These are phyloP conservation scores for Periphyllus acericola DNA, from an alignment of 2,888 invertebrate genomes.

Conservation along the genomic window DNA sequence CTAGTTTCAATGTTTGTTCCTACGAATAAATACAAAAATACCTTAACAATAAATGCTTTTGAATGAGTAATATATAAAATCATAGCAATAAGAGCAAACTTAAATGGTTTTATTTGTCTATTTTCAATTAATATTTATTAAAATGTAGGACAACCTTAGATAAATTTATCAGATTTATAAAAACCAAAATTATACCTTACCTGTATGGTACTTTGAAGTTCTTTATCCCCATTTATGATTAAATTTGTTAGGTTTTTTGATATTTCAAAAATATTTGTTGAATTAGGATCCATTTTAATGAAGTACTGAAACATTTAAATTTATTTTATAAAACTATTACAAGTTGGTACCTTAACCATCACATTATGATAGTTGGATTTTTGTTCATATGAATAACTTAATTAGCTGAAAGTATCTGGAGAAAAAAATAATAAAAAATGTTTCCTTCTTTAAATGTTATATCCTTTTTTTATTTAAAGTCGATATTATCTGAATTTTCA, in stretches of 20 bases:
- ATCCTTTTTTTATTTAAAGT: too few species aligned
- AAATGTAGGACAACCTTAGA: too few species aligned
- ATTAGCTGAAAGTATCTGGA: too few species aligned
- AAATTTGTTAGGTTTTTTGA: not conserved
- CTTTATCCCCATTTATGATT: not conserved
- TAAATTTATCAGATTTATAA: not conserved
- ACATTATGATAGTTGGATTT: too few species aligned
- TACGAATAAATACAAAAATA: conserved; percentile 1
- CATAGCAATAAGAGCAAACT: too few species aligned
- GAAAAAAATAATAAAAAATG: too few species aligned
- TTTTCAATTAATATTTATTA: too few species aligned
- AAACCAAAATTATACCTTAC: not conserved
- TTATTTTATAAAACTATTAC: too few species aligned
- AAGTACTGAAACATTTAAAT: conserved; percentile 7
- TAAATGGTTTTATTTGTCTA: not conserved
- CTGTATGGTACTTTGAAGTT: conserved; percentile 17
- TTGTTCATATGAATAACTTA: too few species aligned
- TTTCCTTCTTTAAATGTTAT: not conserved
- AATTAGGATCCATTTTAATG: conserved; percentile 42
- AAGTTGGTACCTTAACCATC: too few species aligned
- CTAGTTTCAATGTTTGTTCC: conserved; percentile 30
- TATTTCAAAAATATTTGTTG: conserved; percentile 40
- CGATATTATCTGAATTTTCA: too few species aligned
- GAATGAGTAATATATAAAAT: too few species aligned
- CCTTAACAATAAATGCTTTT: not conserved